Base-by-base conservation (phyloP, 2,797 vertebrate genomes). In the Meriones psammophilus region DNA sequence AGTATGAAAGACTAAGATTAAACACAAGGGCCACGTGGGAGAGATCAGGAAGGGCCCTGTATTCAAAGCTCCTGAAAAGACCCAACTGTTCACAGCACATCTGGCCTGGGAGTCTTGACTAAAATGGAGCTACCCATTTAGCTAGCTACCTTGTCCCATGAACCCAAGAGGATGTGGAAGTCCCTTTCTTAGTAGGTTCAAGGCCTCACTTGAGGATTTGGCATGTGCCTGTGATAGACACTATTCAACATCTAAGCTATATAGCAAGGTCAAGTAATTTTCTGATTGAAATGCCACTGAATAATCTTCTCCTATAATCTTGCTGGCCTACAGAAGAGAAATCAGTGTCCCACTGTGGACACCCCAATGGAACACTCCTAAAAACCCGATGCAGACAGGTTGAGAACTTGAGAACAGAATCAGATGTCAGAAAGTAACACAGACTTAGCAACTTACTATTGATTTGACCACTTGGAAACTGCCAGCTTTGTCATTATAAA, bases 161-260 rank as follows among this genome's bases (percentile, higher is more conserved):
- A 79, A 54, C 10, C n/a, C 3, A n/a, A 1, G 15, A 39, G 1
- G 12, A 9, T 10, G 3, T 17, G 22, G 22, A 54, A 20, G 28
- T 18, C 20, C 4, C n/a, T 56, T 39, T 68, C 10, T 30, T 64
- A n/a, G 77, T 0, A 0, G 8, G 33, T 20, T 66, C 2, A 20
- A 68, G 26, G 8, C 15, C 50, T 20, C 10, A 33, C 20, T 18
- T 22, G 0, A 33, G 12, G 17, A 56, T 56, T 42, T 6, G 7
- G 64, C 3, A 10, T 2, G 2, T 8, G 12, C 73, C 64, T 83
- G 58, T 13, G 8, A 42, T 5, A 42, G 28, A 89, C 12, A 36
- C 13, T 42, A n/a, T 78, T 89, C 56, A 18, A 24, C 39, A 24
- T 0, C 22, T 62, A 42, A 26, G 28, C 50, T 42, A 33, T 2